Evolutionary conservation across 2,888 invertebrate species (phyloP).

Genomic region (Polydrusus cervinus): DNA sequence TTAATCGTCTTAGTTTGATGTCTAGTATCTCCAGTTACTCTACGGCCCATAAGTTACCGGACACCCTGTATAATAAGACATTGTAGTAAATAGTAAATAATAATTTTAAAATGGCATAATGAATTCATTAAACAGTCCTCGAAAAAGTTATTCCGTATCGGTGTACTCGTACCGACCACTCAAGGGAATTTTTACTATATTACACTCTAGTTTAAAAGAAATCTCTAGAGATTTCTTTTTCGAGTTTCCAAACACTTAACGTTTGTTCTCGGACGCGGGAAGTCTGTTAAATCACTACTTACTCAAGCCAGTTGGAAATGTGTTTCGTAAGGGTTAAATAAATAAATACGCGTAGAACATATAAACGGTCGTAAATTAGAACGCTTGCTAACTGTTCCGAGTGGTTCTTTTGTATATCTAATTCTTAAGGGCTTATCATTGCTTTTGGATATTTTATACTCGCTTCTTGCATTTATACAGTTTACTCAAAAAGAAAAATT

Average conservation of each 20-base stretch:
- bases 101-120: not conserved
- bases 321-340: slow-evolving; percentile 25
- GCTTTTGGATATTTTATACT: too few relatives aligned
- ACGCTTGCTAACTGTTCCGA: slow-evolving; percentile 15
- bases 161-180: not conserved
- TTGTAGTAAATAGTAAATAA: too few relatives aligned
- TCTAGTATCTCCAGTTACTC: too few relatives aligned
- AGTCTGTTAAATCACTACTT: slow-evolving; percentile 24
- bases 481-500: too few relatives aligned
- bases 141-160: not conserved
- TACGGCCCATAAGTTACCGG: too few relatives aligned
- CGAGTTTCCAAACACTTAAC: slow-evolving; percentile 19
- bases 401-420: not conserved
- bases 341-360: slow-evolving; percentile 18
- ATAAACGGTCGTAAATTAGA: slow-evolving; percentile 12
- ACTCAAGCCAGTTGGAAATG: slow-evolving; percentile 16
- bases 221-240: slow-evolving; percentile 22
- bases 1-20: too few relatives aligned
- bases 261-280: slow-evolving; percentile 31
- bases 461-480: too few relatives aligned
- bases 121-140: not conserved
- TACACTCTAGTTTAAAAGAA: slow-evolving; percentile 20
- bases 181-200: slow-evolving; percentile 16
- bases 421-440: too few relatives aligned
- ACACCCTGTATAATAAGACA: too few relatives aligned